Base-by-base conservation (phyloP, 2,888 invertebrate species). In the Nomada goodeniana region DNA sequence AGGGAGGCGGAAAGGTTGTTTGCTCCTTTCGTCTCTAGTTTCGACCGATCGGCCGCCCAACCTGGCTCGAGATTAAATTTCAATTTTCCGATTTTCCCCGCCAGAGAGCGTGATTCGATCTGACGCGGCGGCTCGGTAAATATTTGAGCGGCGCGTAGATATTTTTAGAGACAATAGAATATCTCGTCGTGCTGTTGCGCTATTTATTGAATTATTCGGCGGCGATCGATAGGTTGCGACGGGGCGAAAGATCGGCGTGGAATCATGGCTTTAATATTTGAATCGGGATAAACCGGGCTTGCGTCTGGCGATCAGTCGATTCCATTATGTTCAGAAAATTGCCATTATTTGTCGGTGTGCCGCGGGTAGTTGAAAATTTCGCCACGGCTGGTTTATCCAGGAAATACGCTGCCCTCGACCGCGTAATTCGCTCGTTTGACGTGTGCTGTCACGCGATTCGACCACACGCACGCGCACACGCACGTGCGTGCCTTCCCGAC, bases 391-490 rank as follows among this genome's bases (percentile, higher is more conserved):
- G 83, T 87, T 87, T 87, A 83, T 81, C 78, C 80, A 65, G 87
- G 82, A 85, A 85, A 87, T 85, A 82, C 77, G 75, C 76, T 73
- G 67, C 83, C 77, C 57, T 80, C 79, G 80, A 72, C 85, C 87
- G 69, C 83, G 88, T 83, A 85, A 87, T 85, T 87, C 88, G 87
- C 85, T 79, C 83, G 79, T 87, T 87, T 87, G 87, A 87, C 87
- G 85, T 68, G 71, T 61, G 74, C 83, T 77, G 87, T 87, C 87
- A 87, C 81, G 87, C 87, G 87, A 87, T 85, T 76, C 81, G 65
- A 82, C 85, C 87, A 76, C 77, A 82, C 69, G 77, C 67, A 60
- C 71, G 80, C 75, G 76, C 84, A 75, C 74, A 79, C 64, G 77
- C 68, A 67, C 74, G 82, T 80, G 82, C 72, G 36, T 7, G 36